Base-by-base conservation (phyloP, 1,140 invertebrate genomes). In the Sinella curviseta region DNA sequence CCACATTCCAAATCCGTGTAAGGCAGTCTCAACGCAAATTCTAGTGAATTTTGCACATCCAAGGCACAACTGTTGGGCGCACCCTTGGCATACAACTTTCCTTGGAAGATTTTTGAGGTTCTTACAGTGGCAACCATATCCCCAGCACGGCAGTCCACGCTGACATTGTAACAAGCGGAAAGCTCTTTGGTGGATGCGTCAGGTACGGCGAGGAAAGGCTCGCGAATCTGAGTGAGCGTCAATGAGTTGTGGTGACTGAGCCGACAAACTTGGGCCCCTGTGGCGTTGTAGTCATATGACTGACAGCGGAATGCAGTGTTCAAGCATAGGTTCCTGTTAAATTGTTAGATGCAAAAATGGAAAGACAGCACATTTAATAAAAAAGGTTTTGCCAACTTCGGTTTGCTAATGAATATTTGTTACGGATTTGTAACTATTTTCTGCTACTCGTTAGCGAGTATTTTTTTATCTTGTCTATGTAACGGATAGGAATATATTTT, bases 161-260 rank as follows among this genome's bases (percentile, higher is more conserved):
- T 95, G 26, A 97, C 94, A 87, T 97, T 97, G 90, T 97, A 97
- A 86, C 95, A 97, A 4, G 95, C 95, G 81, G 94, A 93, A 73
- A 97, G 88, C 88, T 97, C 95, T 87, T 96, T 97, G 12, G 95
- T 97, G 0, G 94, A 92, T 14, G 93, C 93, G 87, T 95, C 95
- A 0, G 93, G 92, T 8, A 96, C 94, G 82, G 95, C 93, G 60
- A 97, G 88, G 86, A 96, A 97, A 81, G 60, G 82, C 80, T 87
- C 93, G 90, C 94, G 93, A 83, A 95, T 95, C 85, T 96, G 94
- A 3, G 93, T 91, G 28, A 97, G 89, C 1, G 95, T 96, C 31
- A 95, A 93, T 79, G 93, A 90, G 24, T 94, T 93, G 85, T 97
- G 94, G 89, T 97, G 95, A 84, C 94, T 95, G 12, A 97, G 89